These are phyloP conservation scores for Lanistes nyassanus DNA, from an alignment of 1,140 invertebrate genomes.

Conservation along the genomic window DNA sequence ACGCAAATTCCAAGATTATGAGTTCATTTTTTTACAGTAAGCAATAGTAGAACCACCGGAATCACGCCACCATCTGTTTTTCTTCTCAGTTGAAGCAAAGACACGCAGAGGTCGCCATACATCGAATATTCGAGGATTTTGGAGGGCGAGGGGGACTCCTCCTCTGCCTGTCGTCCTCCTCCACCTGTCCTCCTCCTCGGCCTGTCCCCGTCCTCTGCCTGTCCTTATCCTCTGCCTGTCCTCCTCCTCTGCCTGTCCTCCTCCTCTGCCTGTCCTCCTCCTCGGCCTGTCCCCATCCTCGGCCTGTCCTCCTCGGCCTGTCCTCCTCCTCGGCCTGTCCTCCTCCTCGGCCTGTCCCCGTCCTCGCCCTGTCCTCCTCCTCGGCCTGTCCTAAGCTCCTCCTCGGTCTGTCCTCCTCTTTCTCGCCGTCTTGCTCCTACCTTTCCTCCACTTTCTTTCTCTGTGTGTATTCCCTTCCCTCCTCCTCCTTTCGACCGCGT, in stretches of 20 bases:
- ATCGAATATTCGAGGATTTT: too few species aligned
- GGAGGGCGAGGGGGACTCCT: too few species aligned
- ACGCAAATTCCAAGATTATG: too few species aligned
- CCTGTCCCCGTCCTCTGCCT: background rate
- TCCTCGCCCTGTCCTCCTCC: background rate
- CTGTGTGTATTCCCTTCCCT: background rate
- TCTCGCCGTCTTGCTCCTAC: background rate
- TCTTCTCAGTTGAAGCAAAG: too few species aligned
- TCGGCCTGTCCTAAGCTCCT: background rate
- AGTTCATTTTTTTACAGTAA: too few species aligned
- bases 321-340: background rate
- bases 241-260: background rate
- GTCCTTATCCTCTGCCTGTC: background rate
- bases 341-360: background rate
- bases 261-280: background rate
- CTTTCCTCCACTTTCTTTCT: background rate
- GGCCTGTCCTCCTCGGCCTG: too few species aligned
- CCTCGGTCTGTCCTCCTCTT: background rate
- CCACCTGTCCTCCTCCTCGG: too few species aligned
- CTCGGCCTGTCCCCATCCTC: too few species aligned
- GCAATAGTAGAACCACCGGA: too few species aligned
- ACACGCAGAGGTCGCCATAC: too few species aligned
- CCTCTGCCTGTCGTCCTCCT: too few species aligned
- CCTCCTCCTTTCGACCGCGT: background rate
- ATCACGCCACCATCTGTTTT: too few species aligned